Percentiles rank a stretch among this genome's conserved stretches.
phyloP scores from a whole-genome alignment of 2,113 vertebrate species.

The Tenrec ecaudatus region DNA sequence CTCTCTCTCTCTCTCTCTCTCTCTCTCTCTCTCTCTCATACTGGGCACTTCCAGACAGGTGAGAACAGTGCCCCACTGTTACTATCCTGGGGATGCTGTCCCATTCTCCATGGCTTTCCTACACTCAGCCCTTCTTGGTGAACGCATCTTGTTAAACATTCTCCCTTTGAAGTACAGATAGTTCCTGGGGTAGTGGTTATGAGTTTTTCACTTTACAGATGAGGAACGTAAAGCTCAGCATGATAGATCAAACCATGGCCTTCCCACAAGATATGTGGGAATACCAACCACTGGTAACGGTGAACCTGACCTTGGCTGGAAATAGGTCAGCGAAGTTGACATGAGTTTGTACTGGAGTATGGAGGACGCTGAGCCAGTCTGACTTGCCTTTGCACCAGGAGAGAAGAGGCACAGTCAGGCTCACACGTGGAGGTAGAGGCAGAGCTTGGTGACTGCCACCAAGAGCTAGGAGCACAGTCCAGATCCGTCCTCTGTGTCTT shows the following conservation, averaged over 20 bases:
- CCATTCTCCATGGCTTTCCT: not conserved
- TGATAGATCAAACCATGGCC: not conserved
- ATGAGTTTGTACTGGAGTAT: not conserved
- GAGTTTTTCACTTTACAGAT: not conserved
- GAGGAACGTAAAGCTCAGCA: not conserved
- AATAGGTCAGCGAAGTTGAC: not conserved
- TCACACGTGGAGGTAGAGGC: not conserved
- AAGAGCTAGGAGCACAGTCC: not conserved
- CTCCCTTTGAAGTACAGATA: not conserved
- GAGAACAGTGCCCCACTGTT: not conserved
- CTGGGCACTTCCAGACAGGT: not conserved
- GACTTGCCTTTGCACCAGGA: not conserved
- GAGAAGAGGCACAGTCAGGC: not conserved
- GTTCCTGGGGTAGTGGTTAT: not conserved
- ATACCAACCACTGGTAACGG: not conserved
- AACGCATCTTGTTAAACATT: too few species aligned
- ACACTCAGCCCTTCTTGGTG: accelerated
- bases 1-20: not conserved
- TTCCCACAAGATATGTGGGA: not conserved
- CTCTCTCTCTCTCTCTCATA: not conserved
- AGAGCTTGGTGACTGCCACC: not conserved
- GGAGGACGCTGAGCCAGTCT: not conserved
- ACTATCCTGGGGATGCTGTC: not conserved
- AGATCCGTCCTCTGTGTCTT: not conserved
- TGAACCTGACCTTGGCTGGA: not conserved